Conservation (phyloP, 2,797 vertebrate genomes). For the Eulemur mongoz region DNA sequence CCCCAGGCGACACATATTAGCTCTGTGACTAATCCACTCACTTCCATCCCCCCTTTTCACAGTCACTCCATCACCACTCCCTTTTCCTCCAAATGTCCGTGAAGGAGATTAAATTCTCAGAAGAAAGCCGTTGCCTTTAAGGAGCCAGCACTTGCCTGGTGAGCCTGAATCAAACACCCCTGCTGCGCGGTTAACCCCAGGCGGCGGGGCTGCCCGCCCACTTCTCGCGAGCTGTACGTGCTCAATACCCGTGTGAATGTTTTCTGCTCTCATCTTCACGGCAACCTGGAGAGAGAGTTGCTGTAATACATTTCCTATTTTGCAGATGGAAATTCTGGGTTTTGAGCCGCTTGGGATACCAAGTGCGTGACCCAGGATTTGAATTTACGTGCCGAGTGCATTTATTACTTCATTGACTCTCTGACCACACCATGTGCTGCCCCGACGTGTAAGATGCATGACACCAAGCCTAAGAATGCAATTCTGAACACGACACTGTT, state of each 20-base stretch:
- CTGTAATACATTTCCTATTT: background rate
- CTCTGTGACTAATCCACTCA: background rate
- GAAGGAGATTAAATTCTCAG: background rate
- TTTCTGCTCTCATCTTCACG: background rate
- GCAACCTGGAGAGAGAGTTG: background rate
- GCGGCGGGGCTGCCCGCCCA: rapidly evolving
- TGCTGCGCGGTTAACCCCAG: background rate
- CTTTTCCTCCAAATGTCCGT: background rate
- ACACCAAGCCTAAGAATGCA: background rate
- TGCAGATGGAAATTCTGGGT: background rate
- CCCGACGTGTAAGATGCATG: rapidly evolving
- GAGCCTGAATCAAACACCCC: background rate
- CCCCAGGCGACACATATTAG: background rate
- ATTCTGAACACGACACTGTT: rapidly evolving
- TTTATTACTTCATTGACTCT: background rate
- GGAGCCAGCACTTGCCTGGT: background rate
- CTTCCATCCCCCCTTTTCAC: background rate
- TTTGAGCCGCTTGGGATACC: background rate
- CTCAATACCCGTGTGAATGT: rapidly evolving
- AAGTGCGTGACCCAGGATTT: background rate
- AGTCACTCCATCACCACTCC: background rate
- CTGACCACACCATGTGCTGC: background rate
- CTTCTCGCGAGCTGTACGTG: rapidly evolving
- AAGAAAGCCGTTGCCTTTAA: background rate
- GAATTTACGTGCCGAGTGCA: rapidly evolving